These are phyloP conservation scores for Erythrolamprus reginae DNA, from an alignment of 2,113 vertebrate species.

Conservation along the genomic window DNA sequence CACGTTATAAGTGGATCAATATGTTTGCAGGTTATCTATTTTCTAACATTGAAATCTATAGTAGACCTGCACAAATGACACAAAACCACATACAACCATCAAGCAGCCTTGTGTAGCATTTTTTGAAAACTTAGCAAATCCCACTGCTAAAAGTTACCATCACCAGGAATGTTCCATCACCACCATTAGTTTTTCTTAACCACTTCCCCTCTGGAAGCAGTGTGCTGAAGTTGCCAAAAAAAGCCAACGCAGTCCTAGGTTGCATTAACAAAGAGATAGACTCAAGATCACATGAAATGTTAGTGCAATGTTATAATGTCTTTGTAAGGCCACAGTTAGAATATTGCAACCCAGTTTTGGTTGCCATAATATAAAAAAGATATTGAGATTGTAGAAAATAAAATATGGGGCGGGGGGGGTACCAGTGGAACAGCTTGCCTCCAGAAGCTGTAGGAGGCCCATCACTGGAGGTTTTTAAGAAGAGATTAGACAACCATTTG, in stretches of 20 bases:
- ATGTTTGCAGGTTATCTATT: not conserved
- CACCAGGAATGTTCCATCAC: not conserved
- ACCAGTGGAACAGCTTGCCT: not conserved
- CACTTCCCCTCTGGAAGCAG: not conserved
- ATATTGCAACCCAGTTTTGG: not conserved
- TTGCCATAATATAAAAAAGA: not conserved
- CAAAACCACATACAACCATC: not conserved
- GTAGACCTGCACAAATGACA: not conserved
- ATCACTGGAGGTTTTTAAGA: not conserved
- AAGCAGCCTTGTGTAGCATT: not conserved
- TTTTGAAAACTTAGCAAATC: not conserved
- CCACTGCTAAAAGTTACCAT: not conserved
- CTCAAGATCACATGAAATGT: not conserved
- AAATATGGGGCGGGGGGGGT: too few species aligned
- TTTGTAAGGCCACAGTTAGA: not conserved
- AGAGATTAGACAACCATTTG: not conserved
- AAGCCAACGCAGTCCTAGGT: not conserved
- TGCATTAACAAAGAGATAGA: not conserved
- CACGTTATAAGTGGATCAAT: not conserved
- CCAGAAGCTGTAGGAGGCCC: not conserved
- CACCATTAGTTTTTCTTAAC: not conserved
- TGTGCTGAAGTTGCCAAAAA: not conserved
- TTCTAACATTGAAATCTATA: not conserved
- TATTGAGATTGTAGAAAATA: not conserved
- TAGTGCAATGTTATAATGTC: not conserved